These are phyloP conservation scores for Incurvaria masculella DNA, from an alignment of 2,888 invertebrate species.

Conservation along the genomic window DNA sequence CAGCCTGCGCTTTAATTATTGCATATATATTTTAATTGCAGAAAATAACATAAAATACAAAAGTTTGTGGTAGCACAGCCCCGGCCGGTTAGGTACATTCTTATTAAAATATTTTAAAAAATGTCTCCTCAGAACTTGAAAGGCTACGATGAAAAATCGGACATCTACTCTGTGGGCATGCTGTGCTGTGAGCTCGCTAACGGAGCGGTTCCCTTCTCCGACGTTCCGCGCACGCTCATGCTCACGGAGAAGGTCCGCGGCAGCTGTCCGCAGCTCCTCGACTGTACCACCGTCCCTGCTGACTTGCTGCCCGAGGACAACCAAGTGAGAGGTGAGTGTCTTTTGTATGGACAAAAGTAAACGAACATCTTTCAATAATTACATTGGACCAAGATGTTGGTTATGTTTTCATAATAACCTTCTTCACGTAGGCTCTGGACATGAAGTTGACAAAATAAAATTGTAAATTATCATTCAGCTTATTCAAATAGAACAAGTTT, in stretches of 20 bases:
- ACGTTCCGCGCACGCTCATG: constrained; percentile 86
- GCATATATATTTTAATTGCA: no score
- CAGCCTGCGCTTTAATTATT: no score
- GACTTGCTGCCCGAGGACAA: constrained; percentile 37
- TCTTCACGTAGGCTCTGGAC: no score
- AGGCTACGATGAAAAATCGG: constrained; percentile 88
- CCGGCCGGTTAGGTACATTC: no score
- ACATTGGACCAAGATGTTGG: no score
- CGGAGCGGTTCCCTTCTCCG: constrained; percentile 83
- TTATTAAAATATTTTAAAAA: not conserved
- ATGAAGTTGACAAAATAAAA: no score
- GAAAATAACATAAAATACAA: no score
- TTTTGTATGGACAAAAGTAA: constrained; percentile 23
- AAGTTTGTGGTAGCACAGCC: no score
- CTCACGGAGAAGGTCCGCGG: constrained; percentile 86
- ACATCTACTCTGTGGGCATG: constrained; percentile 90
- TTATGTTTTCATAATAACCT: no score
- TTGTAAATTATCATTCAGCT: no score
- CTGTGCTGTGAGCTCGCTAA: constrained; percentile 86
- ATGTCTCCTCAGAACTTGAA: constrained; percentile 60
- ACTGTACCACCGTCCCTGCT: constrained; percentile 66
- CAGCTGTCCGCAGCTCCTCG: constrained; percentile 69
- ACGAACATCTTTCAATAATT: no score
- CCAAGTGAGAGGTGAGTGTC: constrained; percentile 23
- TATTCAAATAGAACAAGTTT: no score